A percentile compares a stretch with the other conserved stretches of the same genome.
These are phyloP conservation scores for Cardinalis cardinalis DNA, from an alignment of 2,113 vertebrate species.

Conservation along the genomic window DNA sequence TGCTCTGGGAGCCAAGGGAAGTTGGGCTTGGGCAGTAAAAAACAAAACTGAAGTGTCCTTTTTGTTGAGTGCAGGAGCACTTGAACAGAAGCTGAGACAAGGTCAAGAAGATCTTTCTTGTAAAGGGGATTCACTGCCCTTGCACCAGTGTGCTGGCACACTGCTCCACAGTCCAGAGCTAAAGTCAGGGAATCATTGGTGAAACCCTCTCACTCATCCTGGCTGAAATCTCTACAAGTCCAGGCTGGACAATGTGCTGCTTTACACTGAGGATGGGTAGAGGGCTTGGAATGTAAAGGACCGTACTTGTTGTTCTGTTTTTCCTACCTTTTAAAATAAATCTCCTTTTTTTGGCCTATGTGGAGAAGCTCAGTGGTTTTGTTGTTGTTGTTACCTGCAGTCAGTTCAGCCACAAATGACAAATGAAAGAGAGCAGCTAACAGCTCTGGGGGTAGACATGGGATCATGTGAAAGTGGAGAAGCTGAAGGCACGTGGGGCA, in stretches of 20 bases:
- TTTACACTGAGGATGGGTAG: neutral
- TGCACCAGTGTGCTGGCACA: neutral
- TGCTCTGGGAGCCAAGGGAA: neutral
- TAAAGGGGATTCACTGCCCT: neutral
- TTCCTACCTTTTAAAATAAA: neutral
- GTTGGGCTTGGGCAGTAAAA: neutral
- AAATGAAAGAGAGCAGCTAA: neutral
- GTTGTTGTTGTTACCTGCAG: neutral
- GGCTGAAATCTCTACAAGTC: neutral
- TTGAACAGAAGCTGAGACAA: neutral
- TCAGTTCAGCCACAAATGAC: neutral
- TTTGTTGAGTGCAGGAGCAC: neutral
- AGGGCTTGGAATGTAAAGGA: neutral
- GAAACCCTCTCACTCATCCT: neutral
- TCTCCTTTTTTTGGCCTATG: neutral
- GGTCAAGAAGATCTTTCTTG: neutral
- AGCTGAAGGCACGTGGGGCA: neutral
- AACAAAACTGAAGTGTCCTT: neutral
- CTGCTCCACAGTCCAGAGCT: neutral
- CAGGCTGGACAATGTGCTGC: neutral
- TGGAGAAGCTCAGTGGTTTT: neutral
- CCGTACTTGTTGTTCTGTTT: neutral
- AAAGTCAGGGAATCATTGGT: neutral
- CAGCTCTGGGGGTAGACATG: neutral
- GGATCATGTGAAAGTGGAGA: neutral